phyloP scores from a whole-genome alignment of 2,888 invertebrate genomes.

The Tenthredo amoena region DNA sequence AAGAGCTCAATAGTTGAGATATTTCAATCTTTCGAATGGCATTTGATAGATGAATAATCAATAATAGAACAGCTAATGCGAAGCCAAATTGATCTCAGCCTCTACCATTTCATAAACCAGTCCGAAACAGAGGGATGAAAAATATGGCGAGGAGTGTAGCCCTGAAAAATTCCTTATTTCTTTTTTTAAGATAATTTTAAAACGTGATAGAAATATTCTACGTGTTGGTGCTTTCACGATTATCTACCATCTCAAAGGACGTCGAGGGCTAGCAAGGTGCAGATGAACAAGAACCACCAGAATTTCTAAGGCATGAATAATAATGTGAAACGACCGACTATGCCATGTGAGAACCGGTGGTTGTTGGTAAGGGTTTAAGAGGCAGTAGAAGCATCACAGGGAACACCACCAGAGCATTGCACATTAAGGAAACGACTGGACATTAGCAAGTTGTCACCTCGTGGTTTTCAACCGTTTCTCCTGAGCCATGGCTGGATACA shows the following conservation, averaged over 20 bases:
- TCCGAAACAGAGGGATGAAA: too few relatives aligned
- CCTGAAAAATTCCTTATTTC: too few relatives aligned
- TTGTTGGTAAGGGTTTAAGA: neutral
- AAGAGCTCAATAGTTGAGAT: too few relatives aligned
- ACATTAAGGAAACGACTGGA: constrained; percentile 59
- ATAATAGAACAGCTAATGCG: neutral
- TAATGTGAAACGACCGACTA: neutral
- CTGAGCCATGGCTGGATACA: neutral
- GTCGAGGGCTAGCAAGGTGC: neutral
- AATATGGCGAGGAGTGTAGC: too few relatives aligned
- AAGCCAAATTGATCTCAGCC: too few relatives aligned
- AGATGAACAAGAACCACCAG: neutral
- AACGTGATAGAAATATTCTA: neutral
- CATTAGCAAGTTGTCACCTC: constrained; percentile 57
- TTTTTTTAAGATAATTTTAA: too few relatives aligned
- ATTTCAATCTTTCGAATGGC: too few relatives aligned
- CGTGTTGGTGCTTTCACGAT: neutral
- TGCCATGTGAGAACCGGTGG: neutral
- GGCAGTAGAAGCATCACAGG: neutral
- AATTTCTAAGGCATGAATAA: neutral
- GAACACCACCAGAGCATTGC: constrained; percentile 38
- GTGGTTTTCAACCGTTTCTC: constrained; percentile 8
- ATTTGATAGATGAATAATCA: neutral
- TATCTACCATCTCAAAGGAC: neutral
- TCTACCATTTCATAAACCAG: too few relatives aligned